Percentiles rank a stretch among this genome's conserved stretches.
phyloP scores from a whole-genome alignment of 2,888 invertebrate species.

The Brachycybe producta region DNA sequence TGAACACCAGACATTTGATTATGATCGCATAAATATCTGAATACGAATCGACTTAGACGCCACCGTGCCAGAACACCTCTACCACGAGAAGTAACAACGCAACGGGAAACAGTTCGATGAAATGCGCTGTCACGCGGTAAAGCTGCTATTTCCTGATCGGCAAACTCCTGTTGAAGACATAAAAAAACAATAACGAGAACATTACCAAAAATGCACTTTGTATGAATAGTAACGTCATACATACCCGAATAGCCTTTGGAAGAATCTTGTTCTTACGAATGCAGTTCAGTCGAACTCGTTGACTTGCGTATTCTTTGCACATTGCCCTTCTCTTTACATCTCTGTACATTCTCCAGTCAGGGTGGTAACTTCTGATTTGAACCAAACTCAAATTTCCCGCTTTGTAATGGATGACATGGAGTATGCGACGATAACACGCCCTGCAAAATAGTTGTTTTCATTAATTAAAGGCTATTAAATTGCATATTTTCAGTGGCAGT shows the following conservation, averaged over 20 bases:
- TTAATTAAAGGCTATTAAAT: too few species aligned
- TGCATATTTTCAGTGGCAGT: too few species aligned
- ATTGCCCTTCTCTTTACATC: conserved; percentile 71
- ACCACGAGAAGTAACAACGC: conserved; percentile 76
- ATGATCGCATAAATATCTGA: conserved; percentile 82
- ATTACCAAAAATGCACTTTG: conserved; percentile 6
- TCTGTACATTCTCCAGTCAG: conserved; percentile 68
- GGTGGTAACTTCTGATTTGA: conserved; percentile 50
- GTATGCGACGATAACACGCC: too few species aligned
- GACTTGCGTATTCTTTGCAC: conserved; percentile 57
- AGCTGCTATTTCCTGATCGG: conserved; percentile 57
- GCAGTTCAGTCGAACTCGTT: conserved; percentile 65
- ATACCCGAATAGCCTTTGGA: conserved; percentile 56
- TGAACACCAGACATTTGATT: conserved; percentile 84
- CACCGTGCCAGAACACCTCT: conserved; percentile 65
- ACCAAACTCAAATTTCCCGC: neutral
- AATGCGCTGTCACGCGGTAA: conserved; percentile 61
- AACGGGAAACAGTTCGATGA: conserved; percentile 56
- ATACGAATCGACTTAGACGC: conserved; percentile 80
- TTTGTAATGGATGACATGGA: too few species aligned
- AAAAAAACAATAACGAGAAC: conserved; percentile 6
- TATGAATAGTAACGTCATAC: too few species aligned
- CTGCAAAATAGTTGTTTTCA: too few species aligned
- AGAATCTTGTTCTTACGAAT: conserved; percentile 72
- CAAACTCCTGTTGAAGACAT: conserved; percentile 47